Conservation (phyloP, 2,797 vertebrate species). For the Synaphobranchus kaupii region DNA sequence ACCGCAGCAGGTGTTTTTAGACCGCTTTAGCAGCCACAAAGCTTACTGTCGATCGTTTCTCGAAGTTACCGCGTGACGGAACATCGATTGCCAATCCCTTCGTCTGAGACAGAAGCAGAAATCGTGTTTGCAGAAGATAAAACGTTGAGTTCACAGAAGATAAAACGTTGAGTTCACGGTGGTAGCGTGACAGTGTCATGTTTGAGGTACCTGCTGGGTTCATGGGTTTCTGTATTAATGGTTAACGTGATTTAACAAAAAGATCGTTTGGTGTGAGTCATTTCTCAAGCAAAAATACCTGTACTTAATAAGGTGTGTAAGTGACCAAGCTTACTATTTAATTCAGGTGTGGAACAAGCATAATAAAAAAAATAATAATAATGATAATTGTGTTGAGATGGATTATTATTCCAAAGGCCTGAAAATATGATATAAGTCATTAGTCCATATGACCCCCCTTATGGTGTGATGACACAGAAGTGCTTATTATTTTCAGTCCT, state of each 20-base stretch:
- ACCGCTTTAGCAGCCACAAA: not conserved
- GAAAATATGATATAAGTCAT: not conserved
- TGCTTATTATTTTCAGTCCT: not conserved
- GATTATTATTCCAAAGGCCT: not conserved
- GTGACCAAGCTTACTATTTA: not conserved
- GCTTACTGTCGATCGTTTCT: not conserved
- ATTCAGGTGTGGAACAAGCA: not conserved
- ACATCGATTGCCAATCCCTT: not conserved
- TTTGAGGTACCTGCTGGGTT: not conserved
- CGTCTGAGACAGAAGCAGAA: not conserved
- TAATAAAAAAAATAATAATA: not conserved
- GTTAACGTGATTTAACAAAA: not conserved
- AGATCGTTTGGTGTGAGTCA: not conserved
- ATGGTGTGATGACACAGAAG: not conserved
- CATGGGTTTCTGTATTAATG: slow-evolving; percentile 7
- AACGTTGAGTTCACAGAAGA: not conserved
- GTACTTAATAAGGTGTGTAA: no score
- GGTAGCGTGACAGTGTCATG: slow-evolving; percentile 4
- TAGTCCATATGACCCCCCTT: not conserved
- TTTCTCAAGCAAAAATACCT: not conserved
- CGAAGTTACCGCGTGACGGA: not conserved
- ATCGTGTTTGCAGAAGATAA: slow-evolving; percentile 12
- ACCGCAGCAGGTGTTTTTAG: not conserved
- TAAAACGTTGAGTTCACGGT: not conserved
- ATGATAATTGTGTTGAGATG: not conserved